Conservation (phyloP, 2,888 invertebrate species). For the Beris chalybata region DNA sequence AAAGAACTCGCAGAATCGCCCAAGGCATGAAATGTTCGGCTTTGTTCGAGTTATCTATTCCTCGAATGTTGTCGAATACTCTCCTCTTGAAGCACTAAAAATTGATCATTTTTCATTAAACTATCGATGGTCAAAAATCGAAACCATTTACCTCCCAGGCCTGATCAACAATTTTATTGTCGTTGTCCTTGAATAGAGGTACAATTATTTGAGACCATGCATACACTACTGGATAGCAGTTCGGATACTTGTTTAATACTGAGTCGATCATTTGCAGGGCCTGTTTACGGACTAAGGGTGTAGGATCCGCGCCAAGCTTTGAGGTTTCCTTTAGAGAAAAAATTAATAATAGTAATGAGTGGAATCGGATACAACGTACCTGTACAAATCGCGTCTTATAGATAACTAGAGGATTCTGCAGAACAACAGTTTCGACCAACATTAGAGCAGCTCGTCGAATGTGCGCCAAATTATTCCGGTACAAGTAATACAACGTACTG, state of each 20-base stretch:
- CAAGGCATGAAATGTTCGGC: slow-evolving; percentile 54
- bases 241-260: slow-evolving; percentile 48
- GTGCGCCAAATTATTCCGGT: slow-evolving; percentile 45
- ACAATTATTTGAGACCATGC: slow-evolving; percentile 53
- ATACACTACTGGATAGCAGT: slow-evolving; percentile 52
- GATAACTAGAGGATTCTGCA: slow-evolving; percentile 50
- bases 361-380: slow-evolving; percentile 35
- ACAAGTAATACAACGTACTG: slow-evolving; percentile 46
- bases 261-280: slow-evolving; percentile 48
- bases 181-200: slow-evolving; percentile 50
- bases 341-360: slow-evolving; percentile 2
- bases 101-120: slow-evolving; percentile 3
- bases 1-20: slow-evolving; percentile 50
- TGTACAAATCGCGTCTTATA: slow-evolving; percentile 52
- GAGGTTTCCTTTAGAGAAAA: slow-evolving; percentile 43
- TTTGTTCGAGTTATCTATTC: slow-evolving; percentile 51
- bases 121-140: background rate
- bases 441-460: slow-evolving; percentile 50
- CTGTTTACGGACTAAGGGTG: slow-evolving; percentile 50
- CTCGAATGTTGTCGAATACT: slow-evolving; percentile 49
- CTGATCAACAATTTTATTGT: slow-evolving; percentile 47
- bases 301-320: slow-evolving; percentile 46
- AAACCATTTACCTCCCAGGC: slow-evolving; percentile 41
- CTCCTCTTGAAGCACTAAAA: slow-evolving; percentile 50
- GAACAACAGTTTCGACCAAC: slow-evolving; percentile 48